Evolutionary conservation across 2,888 invertebrate species (phyloP), one percentile per base, ranked within the genome.

Genomic region (Cancer borealis): DNA sequence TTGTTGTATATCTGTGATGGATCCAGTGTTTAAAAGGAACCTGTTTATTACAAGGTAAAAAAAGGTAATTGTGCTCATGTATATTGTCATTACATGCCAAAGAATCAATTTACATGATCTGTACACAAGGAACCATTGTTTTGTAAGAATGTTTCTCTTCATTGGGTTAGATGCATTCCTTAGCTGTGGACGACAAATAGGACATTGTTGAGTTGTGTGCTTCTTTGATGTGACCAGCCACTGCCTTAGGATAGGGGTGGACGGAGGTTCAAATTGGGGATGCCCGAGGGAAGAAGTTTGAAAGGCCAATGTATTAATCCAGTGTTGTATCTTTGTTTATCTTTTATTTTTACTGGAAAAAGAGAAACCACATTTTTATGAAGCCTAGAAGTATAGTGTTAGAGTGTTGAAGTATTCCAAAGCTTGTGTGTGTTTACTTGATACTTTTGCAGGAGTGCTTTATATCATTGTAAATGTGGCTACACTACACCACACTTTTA

Each of bases 21-120:
- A 92, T 92, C 66, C 87, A 91, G 60, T 92, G 91, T 94, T 92
- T 92, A 89, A 87, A 91, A 90, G 88, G 92, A 92, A 91, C 87
- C 47, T 79, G 92, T 84, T 91, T 84, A 87, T 91, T 30, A 60
- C 79, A 87, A 84, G 88, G 92, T 88, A n/a, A 89, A 84, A 92
- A 49, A 92, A 90, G 92, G 90, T 45, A 92, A 91, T 92, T 92
- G 92, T 94, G 94, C 94, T 94, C 94, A 94, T 92, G 90, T 94
- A 90, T 94, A 94, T 92, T 94, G 92, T 94, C 94, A 90, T 90
- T 90, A 92, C 84, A 94, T 94, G 94, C 94, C 94, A 94, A 94
- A 94, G 94, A 94, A 92, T 94, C 92, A 94, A 94, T 92, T 89
- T 91, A 90, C 87, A 94, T 91, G 94, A 94, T 94, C 94, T 94